Percentiles rank a stretch among this genome's conserved stretches.
Evolutionary conservation across 1,140 invertebrate species (phyloP).

Genomic region (Atta colombica): DNA sequence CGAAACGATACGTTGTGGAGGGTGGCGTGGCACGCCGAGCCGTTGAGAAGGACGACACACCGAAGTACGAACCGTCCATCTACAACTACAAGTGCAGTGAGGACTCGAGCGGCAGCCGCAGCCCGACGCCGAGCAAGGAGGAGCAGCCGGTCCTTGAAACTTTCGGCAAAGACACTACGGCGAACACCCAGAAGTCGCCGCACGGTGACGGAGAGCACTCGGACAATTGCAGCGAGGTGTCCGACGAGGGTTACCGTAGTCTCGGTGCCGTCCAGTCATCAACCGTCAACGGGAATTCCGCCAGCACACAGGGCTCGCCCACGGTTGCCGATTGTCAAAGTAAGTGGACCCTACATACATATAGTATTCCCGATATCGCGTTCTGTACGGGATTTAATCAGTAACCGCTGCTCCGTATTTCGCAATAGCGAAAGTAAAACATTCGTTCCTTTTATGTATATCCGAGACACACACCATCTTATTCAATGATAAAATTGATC

Average conservation of each 20-base stretch:
- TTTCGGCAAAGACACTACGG: constrained; percentile 75
- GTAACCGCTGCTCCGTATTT: not conserved
- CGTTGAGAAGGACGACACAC: constrained; percentile 80
- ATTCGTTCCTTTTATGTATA: constrained; percentile 2
- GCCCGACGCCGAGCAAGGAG: constrained; percentile 84
- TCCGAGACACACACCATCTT: not conserved
- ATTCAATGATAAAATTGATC: constrained; percentile 28
- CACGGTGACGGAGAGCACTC: constrained; percentile 88
- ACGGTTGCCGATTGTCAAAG: constrained; percentile 86
- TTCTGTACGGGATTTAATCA: not conserved
- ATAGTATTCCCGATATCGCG: not conserved
- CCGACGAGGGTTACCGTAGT: constrained; percentile 95
- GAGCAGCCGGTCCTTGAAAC: constrained; percentile 75
- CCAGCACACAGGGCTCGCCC: constrained; percentile 79
- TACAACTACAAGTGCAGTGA: constrained; percentile 84
- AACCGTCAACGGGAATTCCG: constrained; percentile 79
- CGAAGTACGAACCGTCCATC: constrained; percentile 84
- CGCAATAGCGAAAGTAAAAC: constrained; percentile 3
- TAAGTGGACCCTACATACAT: constrained; percentile 80
- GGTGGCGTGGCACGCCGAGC: constrained; percentile 82
- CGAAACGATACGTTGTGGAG: constrained; percentile 83
- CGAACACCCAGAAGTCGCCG: constrained; percentile 76
- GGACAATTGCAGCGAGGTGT: constrained; percentile 94
- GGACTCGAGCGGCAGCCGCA: constrained; percentile 79
- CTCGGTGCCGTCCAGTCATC: constrained; percentile 90